Evolutionary conservation across 2,797 vertebrate genomes (phyloP).

Genomic region (Tadarida brasiliensis): DNA sequence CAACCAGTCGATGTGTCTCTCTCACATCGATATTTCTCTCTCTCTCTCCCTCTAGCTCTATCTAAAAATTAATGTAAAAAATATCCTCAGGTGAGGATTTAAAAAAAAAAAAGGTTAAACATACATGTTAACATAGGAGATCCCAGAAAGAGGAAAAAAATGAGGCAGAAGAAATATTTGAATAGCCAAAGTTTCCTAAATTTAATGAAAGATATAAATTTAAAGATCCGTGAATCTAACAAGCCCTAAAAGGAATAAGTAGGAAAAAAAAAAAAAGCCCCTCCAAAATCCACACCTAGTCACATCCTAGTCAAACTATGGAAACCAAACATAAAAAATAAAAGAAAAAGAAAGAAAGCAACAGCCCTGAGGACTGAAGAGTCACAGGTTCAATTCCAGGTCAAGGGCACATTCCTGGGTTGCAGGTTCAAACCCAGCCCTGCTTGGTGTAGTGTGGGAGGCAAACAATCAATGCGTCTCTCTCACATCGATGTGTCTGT

Average conservation of each 20-base stretch:
- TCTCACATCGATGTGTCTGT: too few relatives aligned
- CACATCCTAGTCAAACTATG: not conserved
- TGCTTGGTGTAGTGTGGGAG: too few relatives aligned
- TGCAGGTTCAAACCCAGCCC: too few relatives aligned
- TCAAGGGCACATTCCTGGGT: too few relatives aligned
- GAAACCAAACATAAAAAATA: conserved; percentile 24
- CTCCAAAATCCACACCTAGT: not conserved
- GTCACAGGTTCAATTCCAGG: too few relatives aligned
- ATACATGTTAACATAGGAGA: not conserved
- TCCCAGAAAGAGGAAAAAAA: not conserved
- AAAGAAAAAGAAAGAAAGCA: not conserved
- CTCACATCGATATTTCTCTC: too few relatives aligned
- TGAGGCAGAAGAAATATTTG: not conserved
- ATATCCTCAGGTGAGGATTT: too few relatives aligned
- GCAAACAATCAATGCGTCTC: too few relatives aligned
- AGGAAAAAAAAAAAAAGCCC: not conserved
- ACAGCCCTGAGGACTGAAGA: too few relatives aligned
- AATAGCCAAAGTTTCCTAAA: not conserved
- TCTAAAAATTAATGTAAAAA: too few relatives aligned
- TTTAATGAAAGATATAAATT: not conserved
- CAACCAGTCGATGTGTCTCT: too few relatives aligned
- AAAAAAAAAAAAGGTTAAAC: not conserved
- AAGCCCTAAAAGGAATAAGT: not conserved
- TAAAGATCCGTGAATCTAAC: not conserved
- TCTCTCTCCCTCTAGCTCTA: too few relatives aligned